Evolutionary conservation across 2,797 vertebrate species (phyloP), one percentile per base, ranked within the genome.

Genomic region (Percopsis omiscomaycus): DNA sequence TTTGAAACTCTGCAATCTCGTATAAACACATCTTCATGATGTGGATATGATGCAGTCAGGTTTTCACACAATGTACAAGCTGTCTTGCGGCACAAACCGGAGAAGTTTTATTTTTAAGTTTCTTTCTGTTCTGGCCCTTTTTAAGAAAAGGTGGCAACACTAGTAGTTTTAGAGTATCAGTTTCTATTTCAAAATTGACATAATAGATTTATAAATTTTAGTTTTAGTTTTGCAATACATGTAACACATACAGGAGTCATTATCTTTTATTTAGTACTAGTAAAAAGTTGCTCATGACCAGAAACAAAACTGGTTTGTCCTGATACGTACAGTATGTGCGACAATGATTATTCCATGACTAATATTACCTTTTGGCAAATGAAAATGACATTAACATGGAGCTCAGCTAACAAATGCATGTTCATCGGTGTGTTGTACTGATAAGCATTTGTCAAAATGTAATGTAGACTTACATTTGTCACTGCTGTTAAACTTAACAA

Each of bases 391-490:
- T 16, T 32, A n/a, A 55, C 44, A 59, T 0, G 64, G 55, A 57
- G 22, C 57, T 3, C 5, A 58, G 37, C n/a, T 55, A 46, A 52
- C 55, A 42, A 56, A 60, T 44, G 32, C 30, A 44, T 22, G 29
- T 66, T 69, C 13, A 9, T 55, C 51, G 15, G 27, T 13, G 48
- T 61, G 49, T 30, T 55, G 47, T 28, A 15, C 47, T 49, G 64
- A 69, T 52, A 68, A 16, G 45, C 59, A 15, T 76, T 75, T 56
- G 75, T 80, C 71, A 82, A 62, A 78, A 29, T n/a, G n/a, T 32
- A 84, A 55, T 37, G 1, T 54, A 61, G 66, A 74, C 77, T 75
- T 68, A 63, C 73, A 79, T 55, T 54, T 64, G 81, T 85, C 78
- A 69, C 32, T 16, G 54, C 50, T 64, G 63, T 81, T 69, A 66